Conservation (phyloP, 2,797 vertebrate genomes). For the Darevskia nairensis region DNA sequence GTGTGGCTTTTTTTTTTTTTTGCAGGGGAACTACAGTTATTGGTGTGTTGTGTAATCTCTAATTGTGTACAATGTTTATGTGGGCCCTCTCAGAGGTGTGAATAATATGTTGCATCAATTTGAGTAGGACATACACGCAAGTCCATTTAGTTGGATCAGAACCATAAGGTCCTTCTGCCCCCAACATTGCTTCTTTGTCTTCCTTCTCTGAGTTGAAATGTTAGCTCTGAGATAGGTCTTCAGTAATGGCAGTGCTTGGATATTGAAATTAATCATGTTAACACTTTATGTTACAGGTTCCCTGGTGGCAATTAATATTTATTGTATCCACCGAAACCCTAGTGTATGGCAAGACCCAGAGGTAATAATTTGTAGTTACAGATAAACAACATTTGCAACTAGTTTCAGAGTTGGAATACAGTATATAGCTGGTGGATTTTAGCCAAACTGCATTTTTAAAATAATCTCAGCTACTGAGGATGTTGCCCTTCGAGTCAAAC, state of each 20-base stretch:
- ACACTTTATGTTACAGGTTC: constrained; percentile 33
- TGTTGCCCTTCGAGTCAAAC: background rate
- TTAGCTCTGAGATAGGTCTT: background rate
- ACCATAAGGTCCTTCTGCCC: background rate
- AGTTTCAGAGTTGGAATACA: background rate
- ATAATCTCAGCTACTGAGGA: background rate
- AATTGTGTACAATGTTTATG: background rate
- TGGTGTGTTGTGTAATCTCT: background rate
- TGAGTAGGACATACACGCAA: background rate
- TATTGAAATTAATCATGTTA: background rate
- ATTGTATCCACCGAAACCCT: constrained; percentile 45
- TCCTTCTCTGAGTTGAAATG: background rate
- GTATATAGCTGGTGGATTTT: background rate
- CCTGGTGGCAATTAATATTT: constrained; percentile 31
- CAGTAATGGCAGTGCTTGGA: background rate
- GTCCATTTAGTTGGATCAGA: background rate
- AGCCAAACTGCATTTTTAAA: background rate
- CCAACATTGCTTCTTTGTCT: background rate
- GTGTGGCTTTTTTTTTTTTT: background rate
- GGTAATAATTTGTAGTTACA: constrained; percentile 32
- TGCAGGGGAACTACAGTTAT: background rate
- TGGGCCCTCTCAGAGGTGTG: background rate
- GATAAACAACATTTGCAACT: background rate
- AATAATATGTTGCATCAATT: background rate
- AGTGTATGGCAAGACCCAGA: constrained; percentile 53